These are phyloP conservation scores for Cheilosia variabilis DNA, from an alignment of 2,888 invertebrate species.

Conservation along the genomic window DNA sequence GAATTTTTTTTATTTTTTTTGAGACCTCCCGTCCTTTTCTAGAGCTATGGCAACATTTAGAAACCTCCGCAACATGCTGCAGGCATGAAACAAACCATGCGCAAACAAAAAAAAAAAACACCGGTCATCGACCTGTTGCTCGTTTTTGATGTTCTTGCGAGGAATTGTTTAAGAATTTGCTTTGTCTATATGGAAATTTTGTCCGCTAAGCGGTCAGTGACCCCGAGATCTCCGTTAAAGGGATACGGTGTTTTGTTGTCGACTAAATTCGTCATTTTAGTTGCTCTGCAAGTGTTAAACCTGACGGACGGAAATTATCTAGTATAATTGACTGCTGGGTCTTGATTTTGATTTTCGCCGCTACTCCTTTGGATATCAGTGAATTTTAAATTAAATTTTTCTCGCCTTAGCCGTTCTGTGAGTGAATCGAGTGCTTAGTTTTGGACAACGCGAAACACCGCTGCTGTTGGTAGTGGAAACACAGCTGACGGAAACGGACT, in stretches of 20 bases:
- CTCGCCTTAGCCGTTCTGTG: not conserved
- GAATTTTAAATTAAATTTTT: conserved; percentile 10
- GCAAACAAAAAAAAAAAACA: not conserved
- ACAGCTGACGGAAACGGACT: not conserved
- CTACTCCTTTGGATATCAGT: not conserved
- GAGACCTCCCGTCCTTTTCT: conserved; percentile 11
- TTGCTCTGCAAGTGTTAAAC: conserved; percentile 58
- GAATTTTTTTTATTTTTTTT: not conserved
- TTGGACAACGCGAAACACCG: not conserved
- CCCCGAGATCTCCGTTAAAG: conserved; percentile 46
- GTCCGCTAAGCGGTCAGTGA: conserved; percentile 53
- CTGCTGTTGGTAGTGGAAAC: not conserved
- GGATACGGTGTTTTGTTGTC: conserved; percentile 46
- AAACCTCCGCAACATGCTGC: not conserved
- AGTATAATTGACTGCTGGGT: conserved; percentile 62
- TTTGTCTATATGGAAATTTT: not conserved
- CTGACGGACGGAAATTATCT: conserved; percentile 70
- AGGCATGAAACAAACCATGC: not conserved
- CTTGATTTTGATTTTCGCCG: conserved; percentile 24
- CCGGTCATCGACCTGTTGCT: conserved; percentile 44
- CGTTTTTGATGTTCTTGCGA: not conserved
- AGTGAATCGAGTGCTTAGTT: not conserved
- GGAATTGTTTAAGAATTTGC: not conserved
- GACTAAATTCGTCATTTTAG: conserved; percentile 25
- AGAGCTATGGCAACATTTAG: conserved; percentile 1